phyloP scores from a whole-genome alignment of 2,797 vertebrate genomes.

The Pelobates cultripes region DNA sequence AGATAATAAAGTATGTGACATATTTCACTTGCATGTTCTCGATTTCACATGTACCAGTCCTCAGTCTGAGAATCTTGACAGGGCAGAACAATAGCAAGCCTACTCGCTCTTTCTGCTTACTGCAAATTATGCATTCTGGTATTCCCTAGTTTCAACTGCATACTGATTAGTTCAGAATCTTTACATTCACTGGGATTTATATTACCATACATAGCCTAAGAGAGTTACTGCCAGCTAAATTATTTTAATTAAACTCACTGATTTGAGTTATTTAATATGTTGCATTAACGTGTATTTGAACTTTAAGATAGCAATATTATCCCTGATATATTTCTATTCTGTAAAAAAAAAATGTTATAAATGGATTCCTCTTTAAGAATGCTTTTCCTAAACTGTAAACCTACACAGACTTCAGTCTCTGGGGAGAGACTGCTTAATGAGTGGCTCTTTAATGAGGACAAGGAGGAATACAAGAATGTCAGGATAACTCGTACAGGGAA shows the following conservation, averaged over 20 bases:
- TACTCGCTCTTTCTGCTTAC: not conserved
- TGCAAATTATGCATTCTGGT: constrained; percentile 30
- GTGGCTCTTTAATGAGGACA: constrained; percentile 39
- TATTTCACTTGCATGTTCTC: constrained; percentile 9
- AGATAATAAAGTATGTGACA: not conserved
- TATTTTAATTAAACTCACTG: not conserved
- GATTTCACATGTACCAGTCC: not conserved
- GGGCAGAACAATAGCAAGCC: constrained; percentile 7
- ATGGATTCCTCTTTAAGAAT: not conserved
- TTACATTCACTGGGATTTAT: constrained; percentile 24
- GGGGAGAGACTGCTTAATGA: constrained; percentile 1
- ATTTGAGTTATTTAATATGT: not conserved
- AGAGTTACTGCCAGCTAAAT: constrained; percentile 7
- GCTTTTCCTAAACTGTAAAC: constrained; percentile 20
- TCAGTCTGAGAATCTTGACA: constrained; percentile 20
- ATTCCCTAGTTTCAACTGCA: constrained; percentile 26
- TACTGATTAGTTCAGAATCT: constrained; percentile 30
- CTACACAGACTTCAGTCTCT: constrained; percentile 7
- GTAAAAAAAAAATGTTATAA: too few relatives aligned
- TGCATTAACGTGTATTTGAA: not conserved
- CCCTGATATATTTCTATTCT: too few relatives aligned
- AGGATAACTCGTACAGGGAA: too few relatives aligned
- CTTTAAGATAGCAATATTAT: not conserved
- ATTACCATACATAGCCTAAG: constrained; percentile 1
- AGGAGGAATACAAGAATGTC: too few relatives aligned